Conservation (phyloP, 2,888 invertebrate species). For the Pachymerium ferrugineum region DNA sequence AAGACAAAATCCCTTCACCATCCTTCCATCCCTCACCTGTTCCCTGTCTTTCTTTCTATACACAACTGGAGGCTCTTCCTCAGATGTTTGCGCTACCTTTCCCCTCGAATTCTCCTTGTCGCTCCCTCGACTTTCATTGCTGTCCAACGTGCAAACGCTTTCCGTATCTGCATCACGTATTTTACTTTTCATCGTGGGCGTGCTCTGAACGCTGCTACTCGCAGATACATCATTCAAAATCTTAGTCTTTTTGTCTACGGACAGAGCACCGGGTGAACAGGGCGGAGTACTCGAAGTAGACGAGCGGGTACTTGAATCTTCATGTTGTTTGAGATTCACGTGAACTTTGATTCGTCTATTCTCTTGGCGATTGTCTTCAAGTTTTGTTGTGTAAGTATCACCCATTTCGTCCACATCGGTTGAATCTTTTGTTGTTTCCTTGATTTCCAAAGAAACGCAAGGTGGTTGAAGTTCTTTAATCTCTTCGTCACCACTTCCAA, state of each 20-base stretch:
- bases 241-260: not conserved
- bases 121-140: constrained; percentile 59
- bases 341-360: not conserved
- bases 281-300: constrained; percentile 36
- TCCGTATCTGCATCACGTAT: constrained; percentile 65
- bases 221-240: not conserved
- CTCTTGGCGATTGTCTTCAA: not conserved
- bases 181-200: not conserved
- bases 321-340: constrained; percentile 35
- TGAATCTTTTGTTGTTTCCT: constrained; percentile 47
- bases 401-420: constrained; percentile 45
- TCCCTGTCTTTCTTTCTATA: constrained; percentile 35
- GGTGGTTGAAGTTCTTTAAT: constrained; percentile 35
- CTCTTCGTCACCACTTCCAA: constrained; percentile 58
- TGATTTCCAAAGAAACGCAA: constrained; percentile 50
- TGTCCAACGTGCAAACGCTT: constrained; percentile 70
- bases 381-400: not conserved
- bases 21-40: constrained; percentile 34
- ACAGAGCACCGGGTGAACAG: constrained; percentile 34
- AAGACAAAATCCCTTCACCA: constrained; percentile 27
- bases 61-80: constrained; percentile 28
- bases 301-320: not conserved
- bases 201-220: constrained; percentile 14
- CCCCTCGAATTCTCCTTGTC: constrained; percentile 52
- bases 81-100: constrained; percentile 22